Base-by-base conservation (phyloP, 1,140 invertebrate genomes). In the Penaeus chinensis region DNA sequence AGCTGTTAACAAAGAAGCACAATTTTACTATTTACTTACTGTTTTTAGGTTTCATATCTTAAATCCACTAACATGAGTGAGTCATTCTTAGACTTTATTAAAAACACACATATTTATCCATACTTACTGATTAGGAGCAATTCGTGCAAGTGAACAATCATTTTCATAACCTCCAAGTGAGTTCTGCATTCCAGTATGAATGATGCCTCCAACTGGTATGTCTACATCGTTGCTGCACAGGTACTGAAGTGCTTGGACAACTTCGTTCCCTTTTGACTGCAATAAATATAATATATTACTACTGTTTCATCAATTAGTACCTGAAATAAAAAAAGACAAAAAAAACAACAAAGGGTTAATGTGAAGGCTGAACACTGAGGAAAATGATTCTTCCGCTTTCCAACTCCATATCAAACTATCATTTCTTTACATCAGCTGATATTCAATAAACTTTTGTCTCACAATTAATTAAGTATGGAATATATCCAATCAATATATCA, bases 161-260 rank as follows among this genome's bases (percentile, higher is more conserved):
- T 99, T 99, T 93, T 99, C 98, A 92, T 99, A 99, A 24, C 99
- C 99, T 22, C 99, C 99, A 19, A 94, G 93, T 90, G 95, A 93
- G 93, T 99, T 99, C 92, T 99, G 98, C 98, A 99, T 99, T 85
- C 98, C 99, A 11, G 98, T 99, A 91, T 99, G 98, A 90, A 99
- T 97, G 85, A 99, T 98, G 91, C 96, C 96, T 42, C 98, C 98
- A 61, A 98, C 94, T 2, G 97, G 96, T 18, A 99, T 96, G 92
- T 99, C 97, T 24, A 99, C 96, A 93, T 99, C 96, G 92, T 99
- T 99, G 42, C 98, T 98, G 92, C 98, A 99, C 19, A 99, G 92
- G 92, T 97, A 97, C 92, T 99, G 98, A 20, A 99, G 93, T 77
- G 96, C 94, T 66, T 98, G 94, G 0, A 99, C 95, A 1, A 98